Evolutionary conservation across 2,797 vertebrate genomes (phyloP).

Genomic region (Sebastes alutus): DNA sequence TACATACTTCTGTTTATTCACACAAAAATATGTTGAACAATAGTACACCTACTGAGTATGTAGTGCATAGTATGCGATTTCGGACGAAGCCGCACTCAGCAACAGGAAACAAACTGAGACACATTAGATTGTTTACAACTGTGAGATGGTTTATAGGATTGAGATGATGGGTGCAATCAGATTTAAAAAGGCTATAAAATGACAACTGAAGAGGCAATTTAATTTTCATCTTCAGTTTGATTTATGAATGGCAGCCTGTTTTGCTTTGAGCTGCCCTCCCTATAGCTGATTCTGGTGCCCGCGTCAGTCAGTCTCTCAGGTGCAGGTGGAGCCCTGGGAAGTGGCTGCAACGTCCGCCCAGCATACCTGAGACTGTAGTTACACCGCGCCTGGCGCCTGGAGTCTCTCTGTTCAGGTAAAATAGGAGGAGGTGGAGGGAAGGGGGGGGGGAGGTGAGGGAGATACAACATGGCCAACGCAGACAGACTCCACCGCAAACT

Average conservation of each 20-base stretch:
- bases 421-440: slow-evolving; percentile 54
- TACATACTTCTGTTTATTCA: too few species aligned
- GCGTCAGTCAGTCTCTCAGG: slow-evolving; percentile 72
- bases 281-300: slow-evolving; percentile 35
- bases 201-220: slow-evolving; percentile 6
- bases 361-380: slow-evolving; percentile 94
- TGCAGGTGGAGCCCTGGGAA: slow-evolving; percentile 82
- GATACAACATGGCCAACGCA: slow-evolving; percentile 75
- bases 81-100: too few species aligned
- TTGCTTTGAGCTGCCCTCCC: slow-evolving; percentile 38
- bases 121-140: too few species aligned
- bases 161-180: slow-evolving; percentile 21
- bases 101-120: too few species aligned
- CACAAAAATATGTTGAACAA: too few species aligned
- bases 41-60: too few species aligned
- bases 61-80: too few species aligned
- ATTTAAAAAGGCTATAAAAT: slow-evolving; percentile 31
- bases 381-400: slow-evolving; percentile 89
- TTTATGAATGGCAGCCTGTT: slow-evolving; percentile 52
- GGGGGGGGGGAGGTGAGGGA: slow-evolving; percentile 43
- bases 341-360: slow-evolving; percentile 78
- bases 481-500: slow-evolving; percentile 79
- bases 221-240: slow-evolving; percentile 30
- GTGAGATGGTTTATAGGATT: not conserved
- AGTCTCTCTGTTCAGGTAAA: slow-evolving; percentile 79